Conservation (phyloP, 2,888 invertebrate genomes). For the Steromphala cineraria region DNA sequence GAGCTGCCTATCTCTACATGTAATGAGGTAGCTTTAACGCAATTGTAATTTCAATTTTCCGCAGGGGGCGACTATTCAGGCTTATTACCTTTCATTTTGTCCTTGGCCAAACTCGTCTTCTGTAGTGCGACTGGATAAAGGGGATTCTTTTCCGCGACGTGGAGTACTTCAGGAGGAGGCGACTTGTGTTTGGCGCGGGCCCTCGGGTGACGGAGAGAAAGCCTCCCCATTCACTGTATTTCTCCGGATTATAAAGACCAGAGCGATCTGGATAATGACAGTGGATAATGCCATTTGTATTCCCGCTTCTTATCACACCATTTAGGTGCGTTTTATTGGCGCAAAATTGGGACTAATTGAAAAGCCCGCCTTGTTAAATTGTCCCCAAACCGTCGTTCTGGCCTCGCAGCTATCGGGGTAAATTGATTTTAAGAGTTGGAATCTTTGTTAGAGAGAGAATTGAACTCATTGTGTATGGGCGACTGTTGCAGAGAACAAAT, state of each 20-base stretch:
- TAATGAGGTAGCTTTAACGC: constrained; percentile 17
- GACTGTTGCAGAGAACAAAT: background rate
- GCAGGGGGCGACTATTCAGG: background rate
- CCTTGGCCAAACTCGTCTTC: background rate
- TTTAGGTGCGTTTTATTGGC: constrained; percentile 21
- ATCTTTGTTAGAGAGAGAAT: background rate
- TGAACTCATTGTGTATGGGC: background rate
- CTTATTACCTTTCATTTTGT: constrained; percentile 11
- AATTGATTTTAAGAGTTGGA: constrained; percentile 10
- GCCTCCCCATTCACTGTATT: background rate
- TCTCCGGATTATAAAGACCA: constrained; percentile 20
- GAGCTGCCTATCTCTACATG: background rate
- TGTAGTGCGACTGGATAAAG: background rate
- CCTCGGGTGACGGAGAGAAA: background rate
- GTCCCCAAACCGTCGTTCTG: background rate
- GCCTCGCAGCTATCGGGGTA: background rate
- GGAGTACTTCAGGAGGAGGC: background rate
- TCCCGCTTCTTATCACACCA: constrained; percentile 8
- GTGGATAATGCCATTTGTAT: constrained; percentile 21
- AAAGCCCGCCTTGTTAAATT: constrained; percentile 23
- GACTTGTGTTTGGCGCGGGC: background rate
- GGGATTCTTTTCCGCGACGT: background rate
- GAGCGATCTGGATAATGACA: constrained; percentile 22
- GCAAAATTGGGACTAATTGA: constrained; percentile 22
- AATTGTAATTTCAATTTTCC: constrained; percentile 20